Evolutionary conservation across 2,797 vertebrate genomes (phyloP).

Genomic region (Malurus leucopterus): DNA sequence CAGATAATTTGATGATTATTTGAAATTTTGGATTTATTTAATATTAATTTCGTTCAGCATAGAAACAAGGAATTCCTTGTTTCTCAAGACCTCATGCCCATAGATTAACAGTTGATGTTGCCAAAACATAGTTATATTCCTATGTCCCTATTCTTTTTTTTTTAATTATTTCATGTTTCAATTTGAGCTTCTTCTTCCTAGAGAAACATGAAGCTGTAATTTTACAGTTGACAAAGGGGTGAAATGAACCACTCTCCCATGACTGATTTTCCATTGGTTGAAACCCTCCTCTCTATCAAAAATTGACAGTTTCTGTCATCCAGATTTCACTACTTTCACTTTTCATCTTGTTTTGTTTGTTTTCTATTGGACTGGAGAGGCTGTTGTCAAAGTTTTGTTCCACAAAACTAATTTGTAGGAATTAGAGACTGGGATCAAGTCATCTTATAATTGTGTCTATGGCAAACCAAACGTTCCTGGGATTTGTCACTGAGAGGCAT

Average conservation of each 20-base stretch:
- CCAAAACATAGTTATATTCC: neutral
- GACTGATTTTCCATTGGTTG: neutral
- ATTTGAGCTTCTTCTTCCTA: neutral
- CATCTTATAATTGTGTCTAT: neutral
- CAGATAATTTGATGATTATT: conserved; percentile 32
- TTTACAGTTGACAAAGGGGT: neutral
- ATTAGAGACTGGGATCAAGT: neutral
- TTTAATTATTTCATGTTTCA: neutral
- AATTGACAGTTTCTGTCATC: neutral
- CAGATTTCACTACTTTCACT: neutral
- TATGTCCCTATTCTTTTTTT: neutral
- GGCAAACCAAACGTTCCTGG: neutral
- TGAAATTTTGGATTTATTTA: conserved; percentile 7
- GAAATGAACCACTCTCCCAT: neutral
- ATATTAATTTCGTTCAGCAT: conserved; percentile 37
- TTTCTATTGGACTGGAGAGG: neutral
- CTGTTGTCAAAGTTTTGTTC: neutral
- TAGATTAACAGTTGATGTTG: neutral
- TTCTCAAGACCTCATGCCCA: neutral
- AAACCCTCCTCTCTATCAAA: neutral
- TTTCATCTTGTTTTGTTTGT: neutral
- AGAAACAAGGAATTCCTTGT: conserved; percentile 4
- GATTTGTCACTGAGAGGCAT: neutral
- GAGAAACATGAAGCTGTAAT: neutral
- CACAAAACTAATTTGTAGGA: neutral